Evolutionary conservation across 30 jellyfish, hydroid and myxozoan species (phyloP), one percentile per base, ranked within the genome.

Genomic region (Morbakka virulenta): DNA sequence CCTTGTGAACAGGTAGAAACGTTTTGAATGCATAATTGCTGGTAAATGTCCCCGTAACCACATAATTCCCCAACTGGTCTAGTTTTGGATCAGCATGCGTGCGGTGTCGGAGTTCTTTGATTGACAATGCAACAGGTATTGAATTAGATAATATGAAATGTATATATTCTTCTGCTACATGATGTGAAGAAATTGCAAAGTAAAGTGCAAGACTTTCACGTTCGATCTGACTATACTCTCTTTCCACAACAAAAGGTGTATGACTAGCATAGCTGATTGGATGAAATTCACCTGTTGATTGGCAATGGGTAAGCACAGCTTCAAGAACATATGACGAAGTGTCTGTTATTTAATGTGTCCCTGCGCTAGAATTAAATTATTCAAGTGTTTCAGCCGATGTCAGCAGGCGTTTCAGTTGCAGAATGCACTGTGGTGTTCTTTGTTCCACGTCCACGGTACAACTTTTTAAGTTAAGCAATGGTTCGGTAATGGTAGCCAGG

Each of bases 241-340:
- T 22, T 67, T 67, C 80, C 2, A 25, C 76, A 13, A 6, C 28
- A 2, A 65, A 23, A 36, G 35, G 3, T 23, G 80, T 26, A 2
- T 65, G 80, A 22, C 29, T 2, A 67, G 66, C 80, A 35, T 67
- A 67, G 76, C 29, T 13, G 76, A 67, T 31, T 67, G 80, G 80
- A 30, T 29, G 13, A 3, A 2, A 25, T 34, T 28, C 35, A 66
- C 80, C 80, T 30, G 20, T 3, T 9, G 80, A 28, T 31, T 31
- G 80, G 25, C 2, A 2, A 33, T 67, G 80, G 13, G 35, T 13
- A 2, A 74, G 23, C 20, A 74, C 86, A 1, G 86, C 86, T 4
- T 79, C 86, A 12, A 74, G 30, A 4, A 77, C 86, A 34, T 1
- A 50, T 1, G 86, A 32, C 9, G 80, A 4, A 2, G 86, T 64